Evolutionary conservation across 2,888 invertebrate genomes (phyloP), one percentile per base, ranked within the genome.

Genomic region (Dyspetes luteomarginatus): DNA sequence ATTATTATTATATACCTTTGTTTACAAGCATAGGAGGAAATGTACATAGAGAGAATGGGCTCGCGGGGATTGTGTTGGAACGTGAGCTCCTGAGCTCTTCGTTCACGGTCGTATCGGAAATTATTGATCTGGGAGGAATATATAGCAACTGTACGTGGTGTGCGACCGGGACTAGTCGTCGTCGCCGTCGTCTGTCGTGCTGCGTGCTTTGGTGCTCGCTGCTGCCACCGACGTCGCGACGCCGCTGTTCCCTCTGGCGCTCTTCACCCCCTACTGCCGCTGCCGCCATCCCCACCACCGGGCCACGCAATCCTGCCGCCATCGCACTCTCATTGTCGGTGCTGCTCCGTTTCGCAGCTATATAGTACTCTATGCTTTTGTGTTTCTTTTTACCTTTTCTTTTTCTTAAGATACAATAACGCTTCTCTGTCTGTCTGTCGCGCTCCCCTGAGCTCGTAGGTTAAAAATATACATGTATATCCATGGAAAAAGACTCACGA

Each of bases 161-260:
- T n/a, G 62, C 71, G 71, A 76, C 67, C 79, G 67, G 56, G 75
- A 68, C 74, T 69, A 62, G 71, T 67, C 62, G 48, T 56, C 55
- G 60, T 56, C 65, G 65, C 45, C 56, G 73, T 56, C 30, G 41
- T n/a, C 45, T 36, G 36, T 22, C 55, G 15, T 65, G 52, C 43
- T 17, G 45, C 36, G 12, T 48, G 2, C 24, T 22, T 12, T 52
- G 12, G 12, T 30, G 65, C n/a, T n/a, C n/a, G n/a, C 36, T 36
- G 24, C 60, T 50, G 17, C 77, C 64, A 36, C 60, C 69, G 71
- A 77, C 64, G 79, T 65, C 58, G 78, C 78, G 76, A 81, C 81
- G 81, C 75, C 87, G 89, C 90, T 85, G 86, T 90, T 90, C 90
- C 87, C 88, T 89, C 87, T 85, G 86, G 89, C 90, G 90, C 90